phyloP scores from a whole-genome alignment of 1,140 invertebrate species.

The Diachasma alloeum region DNA sequence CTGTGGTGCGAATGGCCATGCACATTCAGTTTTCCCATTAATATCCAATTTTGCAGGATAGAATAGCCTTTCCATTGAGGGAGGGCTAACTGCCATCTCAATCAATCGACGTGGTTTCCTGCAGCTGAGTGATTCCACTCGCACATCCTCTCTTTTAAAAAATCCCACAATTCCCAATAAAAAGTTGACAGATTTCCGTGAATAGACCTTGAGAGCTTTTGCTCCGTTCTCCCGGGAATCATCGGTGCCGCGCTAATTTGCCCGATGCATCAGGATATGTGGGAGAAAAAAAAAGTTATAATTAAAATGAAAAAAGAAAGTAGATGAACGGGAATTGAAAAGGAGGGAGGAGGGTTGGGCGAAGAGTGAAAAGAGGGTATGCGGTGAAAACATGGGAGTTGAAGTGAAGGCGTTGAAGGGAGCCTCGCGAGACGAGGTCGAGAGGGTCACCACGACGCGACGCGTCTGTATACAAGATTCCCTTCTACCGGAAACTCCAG shows the following conservation, averaged over 20 bases:
- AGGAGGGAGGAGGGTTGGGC: background rate
- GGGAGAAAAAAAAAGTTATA: background rate
- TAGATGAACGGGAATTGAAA: background rate
- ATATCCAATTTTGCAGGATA: conserved; percentile 19
- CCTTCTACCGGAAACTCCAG: background rate
- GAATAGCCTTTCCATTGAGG: conserved; percentile 9
- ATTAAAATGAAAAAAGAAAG: background rate
- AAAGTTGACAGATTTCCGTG: background rate
- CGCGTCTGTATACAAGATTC: background rate
- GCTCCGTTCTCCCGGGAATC: background rate
- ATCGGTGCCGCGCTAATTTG: conserved; percentile 4
- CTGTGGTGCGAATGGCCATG: background rate
- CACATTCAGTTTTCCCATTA: conserved; percentile 20
- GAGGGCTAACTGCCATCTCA: background rate
- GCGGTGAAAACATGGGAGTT: conserved; percentile 6
- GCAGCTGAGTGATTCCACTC: background rate
- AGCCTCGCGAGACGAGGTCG: conserved; percentile 16
- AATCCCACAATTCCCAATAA: background rate
- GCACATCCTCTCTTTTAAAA: background rate
- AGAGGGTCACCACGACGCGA: conserved; percentile 19
- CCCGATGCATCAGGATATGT: background rate
- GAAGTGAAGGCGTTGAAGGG: background rate
- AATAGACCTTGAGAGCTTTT: background rate
- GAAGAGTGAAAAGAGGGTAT: background rate
- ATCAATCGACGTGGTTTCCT: conserved; percentile 18